Conservation (phyloP, 2,113 vertebrate genomes). For the Peucedramus taeniatus region DNA sequence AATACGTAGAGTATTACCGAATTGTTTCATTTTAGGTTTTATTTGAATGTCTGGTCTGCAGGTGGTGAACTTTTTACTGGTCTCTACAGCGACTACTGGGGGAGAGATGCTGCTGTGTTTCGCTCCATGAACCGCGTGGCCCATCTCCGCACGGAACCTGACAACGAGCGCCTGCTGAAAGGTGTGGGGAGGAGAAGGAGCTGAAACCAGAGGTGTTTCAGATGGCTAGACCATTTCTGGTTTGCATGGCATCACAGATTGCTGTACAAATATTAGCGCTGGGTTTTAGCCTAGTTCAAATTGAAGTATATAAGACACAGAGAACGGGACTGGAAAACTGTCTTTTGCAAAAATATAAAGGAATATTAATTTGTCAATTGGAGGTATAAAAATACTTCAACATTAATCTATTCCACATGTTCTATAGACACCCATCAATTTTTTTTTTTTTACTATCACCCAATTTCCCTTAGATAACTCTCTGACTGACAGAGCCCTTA, state of each 20-base stretch:
- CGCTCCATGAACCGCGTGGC: constrained; percentile 76
- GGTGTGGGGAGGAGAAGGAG: constrained; percentile 58
- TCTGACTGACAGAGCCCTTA: background rate
- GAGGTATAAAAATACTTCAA: background rate
- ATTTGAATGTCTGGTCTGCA: background rate
- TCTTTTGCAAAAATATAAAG: background rate
- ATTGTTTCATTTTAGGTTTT: background rate
- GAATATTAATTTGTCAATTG: background rate
- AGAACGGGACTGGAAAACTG: background rate
- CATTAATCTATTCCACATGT: background rate
- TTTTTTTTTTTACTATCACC: background rate
- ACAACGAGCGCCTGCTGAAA: constrained; percentile 85
- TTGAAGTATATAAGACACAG: background rate
- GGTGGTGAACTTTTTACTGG: constrained; percentile 87
- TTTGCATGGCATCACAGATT: background rate
- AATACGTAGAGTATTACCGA: background rate
- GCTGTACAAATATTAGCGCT: background rate
- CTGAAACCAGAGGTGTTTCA: background rate
- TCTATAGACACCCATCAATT: background rate
- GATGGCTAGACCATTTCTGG: background rate
- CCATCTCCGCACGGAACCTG: constrained; percentile 86
- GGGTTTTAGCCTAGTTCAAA: background rate
- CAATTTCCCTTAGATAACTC: background rate
- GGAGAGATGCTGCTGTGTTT: constrained; percentile 89
- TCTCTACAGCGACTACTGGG: constrained; percentile 94